Percentiles rank a stretch among this genome's conserved stretches.
Evolutionary conservation across 2,797 vertebrate genomes (phyloP).

Genomic region (Sternarchorhynchus goeldii): DNA sequence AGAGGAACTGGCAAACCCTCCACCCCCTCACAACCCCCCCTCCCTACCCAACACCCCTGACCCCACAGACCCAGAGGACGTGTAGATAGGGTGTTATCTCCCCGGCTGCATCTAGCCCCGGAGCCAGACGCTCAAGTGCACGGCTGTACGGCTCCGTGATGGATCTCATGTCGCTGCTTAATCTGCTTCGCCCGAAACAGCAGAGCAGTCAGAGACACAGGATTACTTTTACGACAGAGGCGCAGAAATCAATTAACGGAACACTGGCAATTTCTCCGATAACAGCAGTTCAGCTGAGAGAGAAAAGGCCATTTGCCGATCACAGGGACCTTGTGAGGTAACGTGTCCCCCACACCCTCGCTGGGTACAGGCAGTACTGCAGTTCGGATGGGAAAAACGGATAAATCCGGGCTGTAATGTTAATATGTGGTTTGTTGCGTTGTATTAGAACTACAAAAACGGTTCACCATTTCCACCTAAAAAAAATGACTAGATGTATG

Average conservation of each 20-base stretch:
- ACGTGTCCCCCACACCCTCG: background rate
- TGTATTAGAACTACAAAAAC: too few species aligned
- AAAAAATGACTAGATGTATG: too few species aligned
- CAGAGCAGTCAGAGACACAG: constrained; percentile 55
- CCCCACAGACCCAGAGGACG: constrained; percentile 7
- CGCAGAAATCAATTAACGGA: constrained; percentile 68
- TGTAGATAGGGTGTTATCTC: constrained; percentile 40
- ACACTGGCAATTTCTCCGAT: constrained; percentile 53
- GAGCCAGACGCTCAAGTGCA: constrained; percentile 6
- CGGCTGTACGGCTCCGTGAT: constrained; percentile 47
- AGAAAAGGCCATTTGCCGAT: background rate
- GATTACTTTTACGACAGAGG: constrained; percentile 60
- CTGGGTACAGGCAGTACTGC: background rate
- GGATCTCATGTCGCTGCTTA: constrained; percentile 69
- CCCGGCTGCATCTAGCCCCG: constrained; percentile 4
- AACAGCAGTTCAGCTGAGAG: constrained; percentile 45
- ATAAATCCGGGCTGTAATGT: too few species aligned
- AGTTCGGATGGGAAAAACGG: constrained; percentile 20
- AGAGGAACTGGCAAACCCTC: background rate
- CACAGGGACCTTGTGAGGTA: constrained; percentile 5
- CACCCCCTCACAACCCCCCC: too few species aligned
- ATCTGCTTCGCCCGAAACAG: constrained; percentile 65
- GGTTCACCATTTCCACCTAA: too few species aligned
- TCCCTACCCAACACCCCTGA: background rate
- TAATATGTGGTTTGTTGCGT: too few species aligned